Conservation (phyloP, 2,797 vertebrate species). For the Chloroceryle amazona region DNA sequence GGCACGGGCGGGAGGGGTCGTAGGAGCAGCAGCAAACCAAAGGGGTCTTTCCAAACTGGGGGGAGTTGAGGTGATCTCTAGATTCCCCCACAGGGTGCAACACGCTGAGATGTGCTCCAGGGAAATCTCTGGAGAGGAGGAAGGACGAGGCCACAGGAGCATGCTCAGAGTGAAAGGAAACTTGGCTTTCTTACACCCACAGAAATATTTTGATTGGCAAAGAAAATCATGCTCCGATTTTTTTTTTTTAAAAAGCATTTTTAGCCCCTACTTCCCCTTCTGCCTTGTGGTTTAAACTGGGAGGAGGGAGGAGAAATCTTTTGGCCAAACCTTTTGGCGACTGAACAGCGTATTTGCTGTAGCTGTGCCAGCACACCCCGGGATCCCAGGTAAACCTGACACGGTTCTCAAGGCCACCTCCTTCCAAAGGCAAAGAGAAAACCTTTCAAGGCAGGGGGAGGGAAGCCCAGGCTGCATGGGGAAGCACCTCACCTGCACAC, state of each 20-base stretch:
- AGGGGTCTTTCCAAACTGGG: accelerated
- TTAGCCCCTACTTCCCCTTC: not conserved
- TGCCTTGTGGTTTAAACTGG: not conserved
- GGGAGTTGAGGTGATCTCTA: accelerated
- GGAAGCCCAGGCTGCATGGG: not conserved
- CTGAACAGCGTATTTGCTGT: accelerated
- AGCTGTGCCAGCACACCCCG: accelerated
- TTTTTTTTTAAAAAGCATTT: not conserved
- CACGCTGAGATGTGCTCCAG: accelerated
- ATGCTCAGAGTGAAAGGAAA: not conserved
- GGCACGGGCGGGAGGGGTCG: accelerated
- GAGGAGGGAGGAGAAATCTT: not conserved
- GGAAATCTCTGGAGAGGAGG: not conserved
- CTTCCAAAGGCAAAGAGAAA: not conserved
- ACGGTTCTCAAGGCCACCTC: not conserved
- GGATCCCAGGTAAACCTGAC: too few species aligned
- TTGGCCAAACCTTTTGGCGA: accelerated
- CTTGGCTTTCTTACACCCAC: not conserved
- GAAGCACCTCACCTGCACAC: accelerated
- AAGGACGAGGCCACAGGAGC: not conserved
- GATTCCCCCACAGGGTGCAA: accelerated
- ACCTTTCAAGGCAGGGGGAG: not conserved
- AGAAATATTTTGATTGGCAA: not conserved
- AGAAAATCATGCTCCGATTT: not conserved
- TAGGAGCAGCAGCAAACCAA: accelerated